These are phyloP conservation scores for Paracyclopina nana DNA, from an alignment of 1,140 invertebrate species.

Conservation along the genomic window DNA sequence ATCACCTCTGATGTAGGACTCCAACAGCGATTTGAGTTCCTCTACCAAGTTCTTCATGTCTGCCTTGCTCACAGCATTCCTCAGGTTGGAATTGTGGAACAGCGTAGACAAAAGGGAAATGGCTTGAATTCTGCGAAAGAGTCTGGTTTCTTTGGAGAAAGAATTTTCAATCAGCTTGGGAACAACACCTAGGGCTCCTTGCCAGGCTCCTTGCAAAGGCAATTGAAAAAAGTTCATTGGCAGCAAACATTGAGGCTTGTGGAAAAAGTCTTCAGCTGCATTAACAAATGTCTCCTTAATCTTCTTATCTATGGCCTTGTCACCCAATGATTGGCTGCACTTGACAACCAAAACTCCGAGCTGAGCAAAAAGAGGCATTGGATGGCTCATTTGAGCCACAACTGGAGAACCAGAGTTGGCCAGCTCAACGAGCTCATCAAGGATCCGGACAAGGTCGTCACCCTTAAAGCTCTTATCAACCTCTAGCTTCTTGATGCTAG, in stretches of 20 bases:
- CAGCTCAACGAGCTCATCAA: background rate
- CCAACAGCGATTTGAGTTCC: background rate
- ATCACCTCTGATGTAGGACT: no score
- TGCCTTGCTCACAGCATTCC: background rate
- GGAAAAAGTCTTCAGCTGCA: background rate
- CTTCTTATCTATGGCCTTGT: background rate
- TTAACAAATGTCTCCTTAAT: background rate
- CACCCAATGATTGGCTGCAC: background rate
- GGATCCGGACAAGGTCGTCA: background rate
- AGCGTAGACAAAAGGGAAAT: background rate
- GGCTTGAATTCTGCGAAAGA: constrained; percentile 1
- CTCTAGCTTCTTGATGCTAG: background rate
- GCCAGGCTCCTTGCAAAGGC: background rate
- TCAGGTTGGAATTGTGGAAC: background rate
- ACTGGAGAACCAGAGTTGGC: background rate
- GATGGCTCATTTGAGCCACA: background rate
- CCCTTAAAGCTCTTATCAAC: background rate
- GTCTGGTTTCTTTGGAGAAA: background rate
- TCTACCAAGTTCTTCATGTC: background rate
- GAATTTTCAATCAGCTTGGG: background rate
- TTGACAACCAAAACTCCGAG: background rate
- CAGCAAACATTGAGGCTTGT: background rate
- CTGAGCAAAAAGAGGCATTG: background rate
- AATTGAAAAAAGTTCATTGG: background rate
- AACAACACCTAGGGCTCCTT: background rate